Evolutionary conservation across 2,113 vertebrate species (phyloP), one percentile per base, ranked within the genome.

Genomic region (Saguinus midas): DNA sequence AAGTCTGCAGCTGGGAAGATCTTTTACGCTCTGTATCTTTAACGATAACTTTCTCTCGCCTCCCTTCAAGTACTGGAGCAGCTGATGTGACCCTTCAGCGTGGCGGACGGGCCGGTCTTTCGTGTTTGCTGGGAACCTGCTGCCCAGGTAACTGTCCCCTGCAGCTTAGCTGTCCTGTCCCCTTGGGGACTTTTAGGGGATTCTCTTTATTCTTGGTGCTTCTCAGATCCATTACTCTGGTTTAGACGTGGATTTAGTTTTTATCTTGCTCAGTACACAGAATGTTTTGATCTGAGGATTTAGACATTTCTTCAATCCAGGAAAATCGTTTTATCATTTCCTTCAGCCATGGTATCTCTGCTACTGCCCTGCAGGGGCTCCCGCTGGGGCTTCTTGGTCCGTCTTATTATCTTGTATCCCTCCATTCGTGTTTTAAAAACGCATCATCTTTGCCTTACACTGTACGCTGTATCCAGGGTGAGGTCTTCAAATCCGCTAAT

Each of bases 221-320:
- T 40, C 83, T 78, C 18, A 57, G 70, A 70, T 40, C 55, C 35
- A 35, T 76, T 75, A 35, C 45, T 86, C 37, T 66, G 61, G 50
- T 84, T 17, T 64, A 84, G 43, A 89, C 43, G 25, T 76, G 35
- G 68, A 52, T 58, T 95, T 86, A 55, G 3, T 93, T 58, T 76
- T 92, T 64, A 80, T 61, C 82, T 52, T 87, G 64, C 29, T 64
- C 1, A 6, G 37, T 68, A 68, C 25, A 55, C 12, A 68, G 32
- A 68, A 84, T 70, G 3, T 29, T 95, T 89, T 70, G 21, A 76
- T 93, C 21, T 45, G 35, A 95, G 55, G 40, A 93, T 52, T 96
- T 78, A 90, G 66, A 66, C 35, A 43, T 37, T 66, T 89, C 18
- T 89, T 45, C 43, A 78, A 5, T 55, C 76, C 61, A 64, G n/a